Base-by-base conservation (phyloP, 2,797 vertebrate species). In the Sternarchorhynchus goeldii region DNA sequence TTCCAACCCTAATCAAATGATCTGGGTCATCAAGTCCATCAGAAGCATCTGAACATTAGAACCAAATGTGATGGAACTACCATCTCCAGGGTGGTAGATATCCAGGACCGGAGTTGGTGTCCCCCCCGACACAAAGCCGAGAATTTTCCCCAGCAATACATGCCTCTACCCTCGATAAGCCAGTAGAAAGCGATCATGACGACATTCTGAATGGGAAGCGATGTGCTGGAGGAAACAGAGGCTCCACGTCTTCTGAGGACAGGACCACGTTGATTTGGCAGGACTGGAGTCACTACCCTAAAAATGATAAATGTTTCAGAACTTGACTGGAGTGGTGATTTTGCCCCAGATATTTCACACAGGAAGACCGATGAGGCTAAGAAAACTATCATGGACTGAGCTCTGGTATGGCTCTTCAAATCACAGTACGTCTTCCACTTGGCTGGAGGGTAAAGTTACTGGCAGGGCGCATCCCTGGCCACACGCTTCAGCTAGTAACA, bases 321-420 rank as follows among this genome's bases (percentile, higher is more conserved):
- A 80, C 31, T 80, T 79, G 31, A 77, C 63, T 78, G 31, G 60
- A 71, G 68, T 70, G 63, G 78, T 65, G 17, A 58, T 75, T 82
- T 80, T 45, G 68, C 63, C 20, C 60, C 29, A 82, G 50, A 77
- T 71, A 82, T 77, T 66, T 77, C 14, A 80, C 32, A 71, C 55
- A 75, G 32, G 39, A 74, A 41, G 67, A 63, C 45, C 17, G 29
- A 67, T 79, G 70, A 78, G 77, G 55, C 36, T 53, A 62, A 50
- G 59, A 75, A 82, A 84, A 82, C 64, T 71, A 70, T 71, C 36
- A 4, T 5, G 34, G 29, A 78, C 50, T 78, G 39, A 73, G 39
- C 53, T 53, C 57, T 68, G 39, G 41, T 16, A 72, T 57, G 60
- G 21, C 58, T 73, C n/a, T 21, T 82, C 45, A 36, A 73, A 39